Base-by-base conservation (phyloP, 2,113 vertebrate species). In the Cardinalis cardinalis region DNA sequence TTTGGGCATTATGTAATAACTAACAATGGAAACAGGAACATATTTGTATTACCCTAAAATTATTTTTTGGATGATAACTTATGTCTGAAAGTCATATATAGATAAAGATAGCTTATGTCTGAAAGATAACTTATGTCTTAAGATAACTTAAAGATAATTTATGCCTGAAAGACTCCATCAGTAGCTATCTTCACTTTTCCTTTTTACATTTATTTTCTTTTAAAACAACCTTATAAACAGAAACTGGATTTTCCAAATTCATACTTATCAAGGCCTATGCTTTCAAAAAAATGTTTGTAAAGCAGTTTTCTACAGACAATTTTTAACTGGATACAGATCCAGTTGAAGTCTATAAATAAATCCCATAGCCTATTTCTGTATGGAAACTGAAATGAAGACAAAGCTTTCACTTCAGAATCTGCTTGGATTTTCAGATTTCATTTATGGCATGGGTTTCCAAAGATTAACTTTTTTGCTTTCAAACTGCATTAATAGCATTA, bases 401-500 rank as follows among this genome's bases (percentile, higher is more conserved):
- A 92, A 84, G 60, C 51, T 83, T 87, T 59, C 14, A 2, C 87
- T 92, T 95, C 80, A 80, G 91, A 96, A 93, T 89, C 89, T 94
- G 55, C 92, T 94, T 93, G 88, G 72, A 81, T 78, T 70, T 90
- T 86, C 72, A 93, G 87, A 88, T 94, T 95, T 95, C 49, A 14
- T 96, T 92, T 93, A 76, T 89, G 71, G 84, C 77, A 56, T 48
- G 55, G 41, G 3, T 91, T 94, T 96, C 87, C 74, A 92, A 96
- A 96, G 92, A 95, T 93, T 86, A 91, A 94, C 90, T 96, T 95
- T 96, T 38, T 38, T 5, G 1, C 81, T 97, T 97, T 96, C 68
- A 88, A 92, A 97, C 87, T 91, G 78, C 36, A 77, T 94, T 89
- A 96, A 97, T 94, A 97, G 92, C 94, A 93, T 96, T 93, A 96